Base-by-base conservation (phyloP, 35 echinoderm and acorn worm species). In the Anneissia japonica region DNA sequence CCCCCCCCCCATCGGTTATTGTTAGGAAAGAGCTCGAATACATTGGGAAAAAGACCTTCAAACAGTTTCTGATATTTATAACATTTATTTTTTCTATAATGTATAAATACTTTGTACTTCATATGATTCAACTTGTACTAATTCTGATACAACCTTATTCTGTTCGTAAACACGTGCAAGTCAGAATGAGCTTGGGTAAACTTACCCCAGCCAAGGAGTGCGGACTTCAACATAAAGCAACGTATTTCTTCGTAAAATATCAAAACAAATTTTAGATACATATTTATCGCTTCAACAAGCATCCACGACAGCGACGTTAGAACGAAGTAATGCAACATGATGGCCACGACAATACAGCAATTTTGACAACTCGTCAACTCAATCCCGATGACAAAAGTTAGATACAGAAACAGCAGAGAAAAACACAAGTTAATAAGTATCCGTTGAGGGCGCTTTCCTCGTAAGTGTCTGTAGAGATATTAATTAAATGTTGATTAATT, bases 241-340 rank as follows among this genome's bases (percentile, higher is more conserved):
- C 80, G 86, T 75, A 88, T 82, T 35, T 81, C 74, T 33, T 90
- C 81, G 77, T 90, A 80, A 80, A 97, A 97, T 21, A 97, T 91
- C 37, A 93, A 80, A 23, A 97, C 88, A 35, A 97, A 85, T 23
- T 91, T 87, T 28, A 84, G 74, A 64, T 97, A 93, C 82, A 97
- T 97, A 55, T 91, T 90, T 6, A 93, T 88, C 16, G 94, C 94
- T 76, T 97, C 94, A 34, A 86, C 92, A 16, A 84, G 91, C 94
- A 97, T 97, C 94, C 94, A 97, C 7, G 90, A 55, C 32, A 97
- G 93, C 3, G 94, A 88, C 30, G 90, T 84, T 16, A 97, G 72
- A 9, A 93, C 91, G 39, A 97, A 93, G 75, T 93, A 97, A 32
- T 97, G 94, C 10, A 97, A 37, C 32, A 88, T 83, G 6, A 97